phyloP scores from a whole-genome alignment of 2,888 invertebrate species.

The Oxycera nigricornis region DNA sequence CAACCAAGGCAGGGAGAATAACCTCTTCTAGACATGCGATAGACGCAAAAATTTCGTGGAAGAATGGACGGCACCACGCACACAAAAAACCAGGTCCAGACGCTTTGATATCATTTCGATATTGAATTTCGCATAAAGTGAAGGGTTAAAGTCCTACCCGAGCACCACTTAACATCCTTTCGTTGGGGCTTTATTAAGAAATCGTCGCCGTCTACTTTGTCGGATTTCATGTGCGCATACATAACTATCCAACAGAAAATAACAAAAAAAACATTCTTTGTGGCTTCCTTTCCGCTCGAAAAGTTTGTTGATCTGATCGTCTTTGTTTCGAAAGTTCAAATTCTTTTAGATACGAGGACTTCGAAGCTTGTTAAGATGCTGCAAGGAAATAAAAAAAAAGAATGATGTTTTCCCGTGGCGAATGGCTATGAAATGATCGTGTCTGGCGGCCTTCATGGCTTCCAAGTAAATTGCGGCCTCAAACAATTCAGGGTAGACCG shows the following conservation, averaged over 20 bases:
- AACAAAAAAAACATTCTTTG: not conserved
- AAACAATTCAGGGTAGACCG: not conserved
- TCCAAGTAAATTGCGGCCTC: not conserved
- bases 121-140: conserved; percentile 16
- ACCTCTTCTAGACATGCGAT: conserved; percentile 30
- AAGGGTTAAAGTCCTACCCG: conserved; percentile 6
- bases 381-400: not conserved
- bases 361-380: not conserved
- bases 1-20: conserved; percentile 20
- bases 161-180: conserved; percentile 8
- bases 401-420: not conserved
- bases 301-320: conserved; percentile 26
- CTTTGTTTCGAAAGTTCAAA: conserved; percentile 14
- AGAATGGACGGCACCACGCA: not conserved
- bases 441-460: conserved; percentile 31
- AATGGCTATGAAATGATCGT: conserved; percentile 25
- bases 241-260: not conserved
- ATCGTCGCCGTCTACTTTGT: not conserved
- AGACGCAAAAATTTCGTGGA: conserved; percentile 30
- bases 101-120: conserved; percentile 19
- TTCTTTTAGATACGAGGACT: conserved; percentile 11
- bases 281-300: conserved; percentile 17
- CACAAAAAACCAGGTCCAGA: not conserved
- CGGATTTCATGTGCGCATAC: not conserved
- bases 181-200: not conserved